Evolutionary conservation across 2,797 vertebrate genomes (phyloP), one percentile per base, ranked within the genome.

Genomic region (Clarias pachynema): DNA sequence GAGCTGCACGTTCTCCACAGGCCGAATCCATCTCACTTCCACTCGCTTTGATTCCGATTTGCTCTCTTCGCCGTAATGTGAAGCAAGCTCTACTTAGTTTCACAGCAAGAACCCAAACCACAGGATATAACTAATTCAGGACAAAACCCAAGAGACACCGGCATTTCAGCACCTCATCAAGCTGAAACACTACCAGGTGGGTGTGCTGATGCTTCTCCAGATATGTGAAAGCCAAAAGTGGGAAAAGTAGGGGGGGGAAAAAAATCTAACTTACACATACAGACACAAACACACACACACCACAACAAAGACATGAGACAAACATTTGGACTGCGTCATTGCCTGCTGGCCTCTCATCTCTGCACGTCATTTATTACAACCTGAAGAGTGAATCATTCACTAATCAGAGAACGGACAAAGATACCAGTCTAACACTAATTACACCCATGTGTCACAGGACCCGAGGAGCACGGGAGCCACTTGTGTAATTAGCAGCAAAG

Each of bases 401-500:
- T 56, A 57, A 84, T 74, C 72, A 83, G 63, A 53, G n/a, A 65
- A 16, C 16, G 37, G 72, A 77, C 66, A 9, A 68, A 59, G 80
- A 86, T 70, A 79, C 44, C 85, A 79, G 56, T 40, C 79, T 44
- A 57, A 49, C 49, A 40, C 80, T 70, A 79, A 83, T 79, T 77
- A 62, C 26, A 74, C 66, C 85, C 79, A 65, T 77, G 85, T 86
- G 73, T 82, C 80, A 86, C 66, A 68, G 24, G 65, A 53, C 73
- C 70, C 53, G 3, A 62, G 74, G 83, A 75, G 79, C 70, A 85
- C 9, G 79, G 59, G 31, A 80, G 78, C 69, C 78, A 74, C 69
- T 85, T 22, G 69, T 74, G 84, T 73, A 85, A 85, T 85, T 85
- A 81, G 84, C 62, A 75, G 78, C 40, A 74, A 81, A 80, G 81